These are phyloP conservation scores for Trisateles emortualis DNA, from an alignment of 2,888 invertebrate species.

Conservation along the genomic window DNA sequence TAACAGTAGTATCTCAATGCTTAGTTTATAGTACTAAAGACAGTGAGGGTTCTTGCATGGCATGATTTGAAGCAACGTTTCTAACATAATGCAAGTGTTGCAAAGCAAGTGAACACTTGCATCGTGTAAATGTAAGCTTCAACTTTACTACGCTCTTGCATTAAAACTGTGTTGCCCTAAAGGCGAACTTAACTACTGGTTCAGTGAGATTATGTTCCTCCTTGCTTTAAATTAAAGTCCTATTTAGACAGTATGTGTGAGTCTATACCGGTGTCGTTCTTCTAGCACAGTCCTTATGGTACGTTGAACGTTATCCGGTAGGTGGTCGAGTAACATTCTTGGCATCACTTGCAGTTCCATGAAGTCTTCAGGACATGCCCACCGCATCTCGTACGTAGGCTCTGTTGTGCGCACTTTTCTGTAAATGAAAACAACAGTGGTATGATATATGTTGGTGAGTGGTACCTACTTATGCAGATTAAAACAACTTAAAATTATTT, in stretches of 20 bases:
- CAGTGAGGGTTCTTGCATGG: background rate
- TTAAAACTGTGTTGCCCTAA: background rate
- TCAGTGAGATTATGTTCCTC: conserved; percentile 19
- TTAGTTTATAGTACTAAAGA: background rate
- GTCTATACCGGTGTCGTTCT: conserved; percentile 80
- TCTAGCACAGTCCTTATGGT: conserved; percentile 89
- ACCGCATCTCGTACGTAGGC: conserved; percentile 91
- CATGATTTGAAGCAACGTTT: too few species aligned
- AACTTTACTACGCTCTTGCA: background rate
- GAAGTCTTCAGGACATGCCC: conserved; percentile 93
- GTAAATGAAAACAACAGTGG: conserved; percentile 25
- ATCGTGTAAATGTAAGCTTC: background rate
- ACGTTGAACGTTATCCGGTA: conserved; percentile 92
- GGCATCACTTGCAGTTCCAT: conserved; percentile 94
- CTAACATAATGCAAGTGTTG: too few species aligned
- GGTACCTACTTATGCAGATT: too few species aligned
- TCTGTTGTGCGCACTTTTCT: conserved; percentile 89
- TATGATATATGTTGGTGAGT: too few species aligned
- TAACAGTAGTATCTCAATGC: too few species aligned
- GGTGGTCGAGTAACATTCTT: conserved; percentile 94
- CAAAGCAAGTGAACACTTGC: too few species aligned
- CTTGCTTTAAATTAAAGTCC: background rate
- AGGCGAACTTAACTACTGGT: conserved; percentile 1
- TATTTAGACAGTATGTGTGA: conserved; percentile 71
- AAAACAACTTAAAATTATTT: too few species aligned